A percentile compares a stretch with the other conserved stretches of the same genome.
These are phyloP conservation scores for Hyla sarda DNA, from an alignment of 2,113 vertebrate genomes.

Conservation along the genomic window DNA sequence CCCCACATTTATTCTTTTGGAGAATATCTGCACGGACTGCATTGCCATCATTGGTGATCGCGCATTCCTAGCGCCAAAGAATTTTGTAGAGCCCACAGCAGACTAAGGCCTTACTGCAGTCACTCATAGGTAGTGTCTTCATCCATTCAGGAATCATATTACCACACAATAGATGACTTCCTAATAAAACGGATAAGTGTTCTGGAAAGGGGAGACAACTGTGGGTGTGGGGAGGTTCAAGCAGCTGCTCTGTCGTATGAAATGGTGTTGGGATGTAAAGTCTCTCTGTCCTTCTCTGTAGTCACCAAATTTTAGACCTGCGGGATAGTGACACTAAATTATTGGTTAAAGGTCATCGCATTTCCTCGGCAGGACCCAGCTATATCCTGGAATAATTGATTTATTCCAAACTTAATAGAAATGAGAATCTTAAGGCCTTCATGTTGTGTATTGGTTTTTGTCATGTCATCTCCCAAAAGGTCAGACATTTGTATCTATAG, in stretches of 20 bases:
- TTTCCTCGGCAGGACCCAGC: not conserved
- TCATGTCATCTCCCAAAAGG: conserved; percentile 42
- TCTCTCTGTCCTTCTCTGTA: not conserved
- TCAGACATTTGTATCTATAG: conserved; percentile 3
- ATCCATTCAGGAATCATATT: too few species aligned
- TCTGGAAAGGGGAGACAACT: too few species aligned
- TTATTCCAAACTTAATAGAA: conserved; percentile 18
- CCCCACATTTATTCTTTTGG: too few species aligned
- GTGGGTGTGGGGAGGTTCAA: not conserved
- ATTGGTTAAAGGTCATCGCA: not conserved
- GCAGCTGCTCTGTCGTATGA: not conserved
- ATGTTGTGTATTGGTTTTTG: not conserved
- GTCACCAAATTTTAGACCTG: not conserved
- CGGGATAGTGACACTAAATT: not conserved
- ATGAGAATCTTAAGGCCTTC: not conserved
- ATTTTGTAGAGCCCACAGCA: too few species aligned
- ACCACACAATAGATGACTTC: too few species aligned
- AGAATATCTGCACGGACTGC: too few species aligned
- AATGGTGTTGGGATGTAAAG: not conserved
- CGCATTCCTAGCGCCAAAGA: too few species aligned
- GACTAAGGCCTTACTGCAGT: too few species aligned
- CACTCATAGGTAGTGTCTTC: too few species aligned
- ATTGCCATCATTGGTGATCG: too few species aligned
- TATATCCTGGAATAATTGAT: conserved; percentile 41
- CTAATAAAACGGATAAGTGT: too few species aligned